Evolutionary conservation across 2,113 vertebrate species (phyloP).

Genomic region (Megalops atlanticus): DNA sequence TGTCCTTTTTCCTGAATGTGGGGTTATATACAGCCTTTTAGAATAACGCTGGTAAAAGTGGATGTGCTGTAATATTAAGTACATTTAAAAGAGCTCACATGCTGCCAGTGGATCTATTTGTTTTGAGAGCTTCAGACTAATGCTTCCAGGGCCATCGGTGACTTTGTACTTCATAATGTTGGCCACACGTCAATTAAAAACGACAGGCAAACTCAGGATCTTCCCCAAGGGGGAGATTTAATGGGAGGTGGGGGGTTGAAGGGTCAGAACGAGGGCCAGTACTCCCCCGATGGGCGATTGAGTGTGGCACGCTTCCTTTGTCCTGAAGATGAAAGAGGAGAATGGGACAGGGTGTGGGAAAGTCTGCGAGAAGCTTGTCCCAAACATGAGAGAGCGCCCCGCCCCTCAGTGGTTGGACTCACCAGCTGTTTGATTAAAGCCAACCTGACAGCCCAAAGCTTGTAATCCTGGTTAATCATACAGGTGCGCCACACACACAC

Average conservation of each 20-base stretch:
- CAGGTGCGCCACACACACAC: constrained; percentile 32
- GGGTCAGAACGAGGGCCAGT: constrained; percentile 55
- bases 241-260: constrained; percentile 23
- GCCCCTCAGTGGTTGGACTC: constrained; percentile 26
- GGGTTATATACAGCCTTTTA: no score
- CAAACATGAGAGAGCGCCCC: constrained; percentile 45
- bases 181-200: constrained; percentile 63
- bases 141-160: neutral
- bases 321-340: constrained; percentile 60
- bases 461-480: constrained; percentile 35
- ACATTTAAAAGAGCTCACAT: neutral
- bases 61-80: no score
- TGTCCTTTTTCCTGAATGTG: no score
- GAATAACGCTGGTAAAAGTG: no score
- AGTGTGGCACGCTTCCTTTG: constrained; percentile 81
- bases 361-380: constrained; percentile 53
- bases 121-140: neutral
- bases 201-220: constrained; percentile 20
- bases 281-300: constrained; percentile 74
- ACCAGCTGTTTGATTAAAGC: constrained; percentile 57
- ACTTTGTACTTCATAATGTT: constrained; percentile 43
- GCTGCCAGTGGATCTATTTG: neutral
- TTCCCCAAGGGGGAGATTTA: constrained; percentile 39
- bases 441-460: constrained; percentile 47
- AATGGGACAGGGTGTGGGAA: constrained; percentile 74